phyloP scores from a whole-genome alignment of 2,888 invertebrate species.

The Agonopterix subpropinquella region DNA sequence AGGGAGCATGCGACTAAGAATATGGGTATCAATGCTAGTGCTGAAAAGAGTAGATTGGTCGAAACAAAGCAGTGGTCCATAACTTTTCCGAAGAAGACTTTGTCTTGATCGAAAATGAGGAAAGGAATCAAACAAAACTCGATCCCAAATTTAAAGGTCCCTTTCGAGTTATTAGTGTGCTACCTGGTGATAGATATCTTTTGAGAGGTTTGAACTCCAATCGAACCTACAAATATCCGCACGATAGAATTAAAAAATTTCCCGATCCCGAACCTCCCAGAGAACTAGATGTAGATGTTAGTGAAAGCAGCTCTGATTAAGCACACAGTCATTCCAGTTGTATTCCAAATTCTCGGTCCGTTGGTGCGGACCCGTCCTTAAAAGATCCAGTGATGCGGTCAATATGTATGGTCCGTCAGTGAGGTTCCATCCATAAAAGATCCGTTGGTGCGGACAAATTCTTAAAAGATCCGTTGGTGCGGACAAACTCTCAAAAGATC shows the following conservation, averaged over 20 bases:
- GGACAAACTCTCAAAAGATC: no score
- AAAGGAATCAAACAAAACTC: slow-evolving; percentile 17
- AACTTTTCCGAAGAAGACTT: slow-evolving; percentile 14
- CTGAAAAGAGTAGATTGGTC: slow-evolving; percentile 13
- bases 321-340: no score
- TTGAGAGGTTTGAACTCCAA: slow-evolving; percentile 11
- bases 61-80: slow-evolving; percentile 8
- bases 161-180: slow-evolving; percentile 11
- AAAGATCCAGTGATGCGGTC: no score
- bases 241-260: slow-evolving; percentile 10
- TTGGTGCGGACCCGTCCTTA: no score
- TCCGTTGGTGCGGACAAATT: no score
- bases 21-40: slow-evolving; percentile 7
- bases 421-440: no score
- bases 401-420: no score
- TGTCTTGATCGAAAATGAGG: slow-evolving; percentile 15
- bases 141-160: slow-evolving; percentile 18
- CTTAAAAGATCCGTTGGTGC: no score
- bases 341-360: no score
- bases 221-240: slow-evolving; percentile 17
- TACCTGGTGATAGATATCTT: slow-evolving; percentile 14
- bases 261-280: no score
- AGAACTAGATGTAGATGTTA: not conserved
- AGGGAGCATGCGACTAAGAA: slow-evolving; percentile 5
- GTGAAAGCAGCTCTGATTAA: no score